Evolutionary conservation across 2,113 vertebrate genomes (phyloP), one percentile per base, ranked within the genome.

Genomic region (Ptilorrhoa leucosticta): DNA sequence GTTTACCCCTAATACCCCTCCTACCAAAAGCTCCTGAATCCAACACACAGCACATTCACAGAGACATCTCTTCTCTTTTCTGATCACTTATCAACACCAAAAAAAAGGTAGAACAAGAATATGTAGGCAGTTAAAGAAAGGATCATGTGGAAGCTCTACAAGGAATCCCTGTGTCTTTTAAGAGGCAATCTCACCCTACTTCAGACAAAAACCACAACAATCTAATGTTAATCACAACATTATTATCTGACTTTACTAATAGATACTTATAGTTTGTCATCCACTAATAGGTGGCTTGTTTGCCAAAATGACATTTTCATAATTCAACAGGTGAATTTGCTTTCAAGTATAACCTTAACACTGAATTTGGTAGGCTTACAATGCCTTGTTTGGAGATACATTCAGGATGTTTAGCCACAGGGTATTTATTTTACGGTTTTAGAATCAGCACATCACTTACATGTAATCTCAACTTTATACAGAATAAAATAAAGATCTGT

Each of bases 41-140:
- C 64, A 64, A 42, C 58, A 76, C 8, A 26, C 22, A 54, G 26
- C 37, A 70, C 17, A 3, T n/a, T 45, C 45, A 68, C 17, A 64
- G 35, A 53, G 6, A 60, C 39, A 50, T 0, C 15, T 64, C 33
- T 57, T 56, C 20, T 37, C 42, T 56, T 39, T 64, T 84, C 35
- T 37, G 15, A 60, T 23, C 18, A 31, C 4, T 68, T 37, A 15
- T 5, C 30, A 61, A 12, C 7, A 37, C 1, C 15, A 63, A 89
- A n/a, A 75, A 35, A 57, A 28, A 37, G 5, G 8, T 1, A 75
- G 40, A 87, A 63, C 8, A 21, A 86, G 23, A 69, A 42, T 10
- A 58, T 0, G 1, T 0, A 42, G 11, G 13, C 15, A 57, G 56
- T 4, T 66, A 24, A 51, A 91, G 24, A 84, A 37, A 17, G 9